Evolutionary conservation across 2,797 vertebrate species (phyloP), one percentile per base, ranked within the genome.

Genomic region (Scolopax bukidnonensis): DNA sequence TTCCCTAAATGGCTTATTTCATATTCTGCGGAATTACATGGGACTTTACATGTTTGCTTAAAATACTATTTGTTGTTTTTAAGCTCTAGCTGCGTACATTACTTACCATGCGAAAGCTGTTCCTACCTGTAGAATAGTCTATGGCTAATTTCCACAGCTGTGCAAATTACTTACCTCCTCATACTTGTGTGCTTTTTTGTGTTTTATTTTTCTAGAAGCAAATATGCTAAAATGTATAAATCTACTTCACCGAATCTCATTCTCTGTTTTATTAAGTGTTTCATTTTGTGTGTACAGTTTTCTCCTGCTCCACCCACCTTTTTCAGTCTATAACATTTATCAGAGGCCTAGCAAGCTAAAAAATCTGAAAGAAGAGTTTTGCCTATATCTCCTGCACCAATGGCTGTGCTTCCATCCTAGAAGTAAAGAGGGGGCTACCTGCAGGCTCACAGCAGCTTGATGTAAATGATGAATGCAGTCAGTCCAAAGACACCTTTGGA

Each of bases 251-350:
- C 48, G 38, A 89, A 83, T 71, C 43, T 93, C 47, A 43, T 91
- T 91, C 47, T 75, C 63, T 86, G 15, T 83, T 95, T 95, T 91
- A 93, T 91, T 75, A 79, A 67, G 81, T 91, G 85, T 93, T 93
- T 91, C 77, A 93, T 95, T 95, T 95, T 89, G 63, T 48, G 36
- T 53, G 47, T 56, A 27, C 23, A 33, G 13, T 75, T 79, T 75
- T 64, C 67, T 65, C 57, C 47, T 30, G 19, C 23, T 75, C 57
- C 38, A 47, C n/a, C n/a, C 32, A 47, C 53, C 43, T 71, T 71
- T 56, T 64, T 86, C 53, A 28, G 33, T 24, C 33, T 48, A 2
- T 79, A 63, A 43, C 19, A 16, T 50, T 90, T 51, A 51, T 86
- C 81, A 63, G 77, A 83, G 79, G 64, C 33, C 48, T 41, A 63